These are phyloP conservation scores for Drosophila cracens DNA, from an alignment of 2,888 invertebrate species.

Conservation along the genomic window DNA sequence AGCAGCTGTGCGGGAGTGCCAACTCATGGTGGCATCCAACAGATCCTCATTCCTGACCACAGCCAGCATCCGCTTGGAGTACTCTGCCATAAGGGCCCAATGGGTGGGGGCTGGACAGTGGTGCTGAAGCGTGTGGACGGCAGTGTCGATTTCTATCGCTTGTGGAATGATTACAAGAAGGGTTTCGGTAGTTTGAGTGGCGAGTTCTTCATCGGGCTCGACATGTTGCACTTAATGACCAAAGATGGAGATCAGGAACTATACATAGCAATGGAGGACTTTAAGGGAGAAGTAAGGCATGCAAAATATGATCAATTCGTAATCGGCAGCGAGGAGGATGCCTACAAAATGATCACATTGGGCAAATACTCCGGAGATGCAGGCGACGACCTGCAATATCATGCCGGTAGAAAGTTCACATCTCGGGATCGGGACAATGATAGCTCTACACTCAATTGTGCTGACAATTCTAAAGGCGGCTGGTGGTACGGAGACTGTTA, in stretches of 20 bases:
- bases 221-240: not conserved
- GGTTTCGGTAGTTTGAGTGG: not conserved
- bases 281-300: accelerated
- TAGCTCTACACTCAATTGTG: not conserved
- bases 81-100: not conserved
- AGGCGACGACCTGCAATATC: not conserved
- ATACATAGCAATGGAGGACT: not conserved
- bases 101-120: not conserved
- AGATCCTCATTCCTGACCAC: not conserved
- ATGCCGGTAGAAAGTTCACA: accelerated
- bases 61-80: not conserved
- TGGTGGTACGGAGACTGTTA: not conserved
- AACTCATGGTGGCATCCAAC: not conserved
- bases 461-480: accelerated
- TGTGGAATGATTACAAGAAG: not conserved
- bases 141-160: constrained; percentile 23
- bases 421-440: not conserved
- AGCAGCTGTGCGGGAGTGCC: not conserved
- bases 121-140: constrained; percentile 9
- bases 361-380: not conserved
- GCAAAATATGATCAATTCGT: not conserved
- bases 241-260: not conserved
- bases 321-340: not conserved
- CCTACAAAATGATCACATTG: not conserved
- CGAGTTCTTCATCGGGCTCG: not conserved